Evolutionary conservation across 2,113 vertebrate genomes (phyloP).

Genomic region (Thunnus maccoyii): DNA sequence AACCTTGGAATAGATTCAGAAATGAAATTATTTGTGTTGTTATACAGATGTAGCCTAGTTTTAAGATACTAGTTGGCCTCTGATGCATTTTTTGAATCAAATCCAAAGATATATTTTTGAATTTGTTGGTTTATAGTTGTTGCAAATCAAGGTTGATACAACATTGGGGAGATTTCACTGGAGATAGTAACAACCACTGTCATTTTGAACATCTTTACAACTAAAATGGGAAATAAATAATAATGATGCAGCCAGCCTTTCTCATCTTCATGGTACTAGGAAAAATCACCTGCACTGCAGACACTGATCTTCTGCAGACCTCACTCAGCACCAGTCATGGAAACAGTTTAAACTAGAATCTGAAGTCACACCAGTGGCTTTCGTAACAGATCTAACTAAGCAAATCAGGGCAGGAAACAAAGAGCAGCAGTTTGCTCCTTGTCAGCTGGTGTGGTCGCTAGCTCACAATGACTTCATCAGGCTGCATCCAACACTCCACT

Average conservation of each 20-base stretch:
- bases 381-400: constrained; percentile 20
- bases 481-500: constrained; percentile 22
- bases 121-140: constrained; percentile 14
- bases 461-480: constrained; percentile 41
- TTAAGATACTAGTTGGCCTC: constrained; percentile 3
- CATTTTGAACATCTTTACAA: background rate
- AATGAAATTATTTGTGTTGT: constrained; percentile 6
- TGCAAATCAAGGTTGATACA: background rate
- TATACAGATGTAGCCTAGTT: constrained; percentile 8
- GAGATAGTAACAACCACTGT: background rate
- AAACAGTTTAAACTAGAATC: constrained; percentile 29
- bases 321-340: constrained; percentile 16
- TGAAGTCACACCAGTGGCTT: constrained; percentile 28
- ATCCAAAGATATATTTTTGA: background rate
- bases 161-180: background rate
- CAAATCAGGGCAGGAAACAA: constrained; percentile 42
- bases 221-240: background rate
- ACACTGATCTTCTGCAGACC: constrained; percentile 19
- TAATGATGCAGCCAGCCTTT: constrained; percentile 4
- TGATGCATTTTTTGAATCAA: constrained; percentile 16
- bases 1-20: constrained; percentile 12
- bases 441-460: constrained; percentile 20
- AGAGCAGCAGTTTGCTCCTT: constrained; percentile 12
- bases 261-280: constrained; percentile 3
- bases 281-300: background rate